Evolutionary conservation across 2,888 invertebrate genomes (phyloP).

Genomic region (Pseudoips prasinana): DNA sequence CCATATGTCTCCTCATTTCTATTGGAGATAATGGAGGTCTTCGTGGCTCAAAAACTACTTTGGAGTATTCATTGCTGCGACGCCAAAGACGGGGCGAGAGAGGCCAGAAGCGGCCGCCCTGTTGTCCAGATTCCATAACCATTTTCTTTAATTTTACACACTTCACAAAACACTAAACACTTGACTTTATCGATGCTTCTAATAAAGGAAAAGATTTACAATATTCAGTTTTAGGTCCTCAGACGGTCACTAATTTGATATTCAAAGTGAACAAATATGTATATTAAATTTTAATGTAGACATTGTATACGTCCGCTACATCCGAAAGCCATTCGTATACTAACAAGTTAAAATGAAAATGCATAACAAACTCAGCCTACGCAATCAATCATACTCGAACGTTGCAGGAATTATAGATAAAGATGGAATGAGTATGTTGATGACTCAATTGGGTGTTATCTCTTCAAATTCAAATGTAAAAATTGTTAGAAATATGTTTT

Average conservation of each 20-base stretch:
- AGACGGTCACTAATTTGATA: conserved; percentile 4
- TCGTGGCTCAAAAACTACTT: conserved; percentile 73
- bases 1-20: conserved; percentile 51
- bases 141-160: conserved; percentile 51
- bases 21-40: conserved; percentile 65
- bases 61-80: conserved; percentile 72
- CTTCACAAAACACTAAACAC: conserved; percentile 36
- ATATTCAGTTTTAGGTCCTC: conserved; percentile 18
- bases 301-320: conserved; percentile 41
- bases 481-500: too few relatives aligned
- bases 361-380: conserved; percentile 41
- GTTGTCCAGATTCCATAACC: conserved; percentile 74
- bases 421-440: conserved; percentile 33
- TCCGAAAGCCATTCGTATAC: conserved; percentile 46
- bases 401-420: conserved; percentile 50
- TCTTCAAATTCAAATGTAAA: too few relatives aligned
- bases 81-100: conserved; percentile 73
- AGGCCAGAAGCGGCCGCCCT: conserved; percentile 71
- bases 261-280: conserved; percentile 2
- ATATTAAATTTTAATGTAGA: conserved; percentile 1
- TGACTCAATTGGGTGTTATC: conserved; percentile 39
- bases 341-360: conserved; percentile 47
- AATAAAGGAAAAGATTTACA: conserved; percentile 5
- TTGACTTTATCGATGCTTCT: conserved; percentile 56
- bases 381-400: conserved; percentile 44